These are phyloP conservation scores for Scartelaos histophorus DNA, from an alignment of 2,113 vertebrate genomes.

Conservation along the genomic window DNA sequence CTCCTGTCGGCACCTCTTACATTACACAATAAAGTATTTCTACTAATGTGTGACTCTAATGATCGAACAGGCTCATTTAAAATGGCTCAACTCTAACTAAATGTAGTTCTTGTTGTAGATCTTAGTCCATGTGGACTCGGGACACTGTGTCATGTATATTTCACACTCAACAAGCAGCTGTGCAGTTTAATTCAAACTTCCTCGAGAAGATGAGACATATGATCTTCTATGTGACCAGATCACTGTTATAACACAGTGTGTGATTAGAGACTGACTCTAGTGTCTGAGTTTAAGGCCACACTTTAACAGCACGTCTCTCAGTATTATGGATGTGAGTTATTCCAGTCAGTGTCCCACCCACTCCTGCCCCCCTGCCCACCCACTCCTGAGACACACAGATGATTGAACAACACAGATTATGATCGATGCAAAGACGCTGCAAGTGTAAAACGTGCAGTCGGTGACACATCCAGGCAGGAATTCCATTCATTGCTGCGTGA, in stretches of 20 bases:
- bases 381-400: not conserved
- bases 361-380: too few species aligned
- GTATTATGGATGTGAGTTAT: not conserved
- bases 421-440: conserved; percentile 9
- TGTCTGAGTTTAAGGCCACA: not conserved
- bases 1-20: not conserved
- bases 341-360: not conserved
- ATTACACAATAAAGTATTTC: not conserved
- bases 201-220: not conserved
- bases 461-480: conserved; percentile 54
- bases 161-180: not conserved
- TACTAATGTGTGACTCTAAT: not conserved
- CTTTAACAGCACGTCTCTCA: not conserved
- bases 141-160: not conserved
- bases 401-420: not conserved
- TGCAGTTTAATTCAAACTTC: not conserved
- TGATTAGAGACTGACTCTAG: not conserved
- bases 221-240: not conserved
- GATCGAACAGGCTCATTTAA: not conserved
- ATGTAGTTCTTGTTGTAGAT: too few species aligned
- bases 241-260: not conserved
- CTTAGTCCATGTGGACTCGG: not conserved
- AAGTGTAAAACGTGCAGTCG: conserved; percentile 30
- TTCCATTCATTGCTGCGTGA: conserved; percentile 63
- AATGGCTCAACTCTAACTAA: too few species aligned